phyloP scores from a whole-genome alignment of 2,113 vertebrate species.

The Poeciliopsis turrubarensis region DNA sequence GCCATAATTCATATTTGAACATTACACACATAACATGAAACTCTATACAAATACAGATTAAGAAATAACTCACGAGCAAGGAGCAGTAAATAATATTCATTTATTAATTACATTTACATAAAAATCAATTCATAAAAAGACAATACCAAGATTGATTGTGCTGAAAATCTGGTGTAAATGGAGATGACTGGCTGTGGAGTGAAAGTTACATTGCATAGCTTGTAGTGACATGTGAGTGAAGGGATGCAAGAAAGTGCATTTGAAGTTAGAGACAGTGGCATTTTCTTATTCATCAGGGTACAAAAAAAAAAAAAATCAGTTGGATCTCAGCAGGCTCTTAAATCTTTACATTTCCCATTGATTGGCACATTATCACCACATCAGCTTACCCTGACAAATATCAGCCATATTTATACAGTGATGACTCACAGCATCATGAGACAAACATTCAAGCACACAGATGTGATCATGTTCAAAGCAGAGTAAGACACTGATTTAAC shows the following conservation, averaged over 20 bases:
- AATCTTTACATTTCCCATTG: conserved; percentile 18
- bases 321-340: conserved; percentile 11
- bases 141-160: conserved; percentile 70
- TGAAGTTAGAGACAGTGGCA: conserved; percentile 49
- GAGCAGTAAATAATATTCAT: conserved; percentile 72
- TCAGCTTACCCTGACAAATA: conserved; percentile 45
- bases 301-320: conserved; percentile 8
- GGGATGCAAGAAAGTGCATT: conserved; percentile 69
- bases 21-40: background rate
- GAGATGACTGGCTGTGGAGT: conserved; percentile 50
- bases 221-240: conserved; percentile 59
- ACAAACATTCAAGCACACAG: conserved; percentile 58
- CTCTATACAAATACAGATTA: no score
- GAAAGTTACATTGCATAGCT: conserved; percentile 79
- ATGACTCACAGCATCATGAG: conserved; percentile 61
- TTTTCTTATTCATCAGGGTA: conserved; percentile 50
- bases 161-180: conserved; percentile 54
- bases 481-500: conserved; percentile 54
- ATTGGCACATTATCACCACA: conserved; percentile 29
- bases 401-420: conserved; percentile 44
- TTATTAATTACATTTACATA: conserved; percentile 81
- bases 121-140: conserved; percentile 78
- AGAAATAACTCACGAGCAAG: conserved; percentile 42
- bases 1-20: background rate
- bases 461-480: conserved; percentile 55